Evolutionary conservation across 2,888 invertebrate species (phyloP).

Genomic region (Zygothrica quintamaculata): DNA sequence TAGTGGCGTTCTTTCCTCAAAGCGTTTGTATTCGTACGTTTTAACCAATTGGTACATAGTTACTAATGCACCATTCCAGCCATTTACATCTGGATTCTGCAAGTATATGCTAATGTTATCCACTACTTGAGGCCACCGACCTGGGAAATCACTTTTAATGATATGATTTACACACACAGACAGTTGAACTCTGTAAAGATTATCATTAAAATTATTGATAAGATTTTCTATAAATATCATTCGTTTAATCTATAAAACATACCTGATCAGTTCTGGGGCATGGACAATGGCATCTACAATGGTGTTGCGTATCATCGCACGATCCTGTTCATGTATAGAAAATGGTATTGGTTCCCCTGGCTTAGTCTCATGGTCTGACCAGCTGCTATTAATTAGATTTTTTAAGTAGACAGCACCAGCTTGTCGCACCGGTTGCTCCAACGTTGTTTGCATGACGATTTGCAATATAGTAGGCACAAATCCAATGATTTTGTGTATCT

Average conservation of each 20-base stretch:
- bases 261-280: slow-evolving; percentile 94
- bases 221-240: not conserved
- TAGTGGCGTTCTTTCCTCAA: slow-evolving; percentile 94
- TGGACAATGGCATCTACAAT: slow-evolving; percentile 98
- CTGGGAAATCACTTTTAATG: slow-evolving; percentile 97
- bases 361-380: slow-evolving; percentile 93
- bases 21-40: slow-evolving; percentile 95
- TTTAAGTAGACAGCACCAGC: slow-evolving; percentile 98
- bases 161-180: slow-evolving; percentile 96
- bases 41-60: slow-evolving; percentile 97
- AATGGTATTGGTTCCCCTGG: slow-evolving; percentile 91
- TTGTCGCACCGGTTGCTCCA: slow-evolving; percentile 96
- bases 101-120: slow-evolving; percentile 97
- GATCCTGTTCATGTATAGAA: slow-evolving; percentile 97
- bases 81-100: slow-evolving; percentile 93
- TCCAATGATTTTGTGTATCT: slow-evolving; percentile 97
- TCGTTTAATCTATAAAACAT: slow-evolving; percentile 5
- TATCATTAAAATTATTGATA: slow-evolving; percentile 24
- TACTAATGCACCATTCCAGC: slow-evolving; percentile 96
- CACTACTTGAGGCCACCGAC: slow-evolving; percentile 96
- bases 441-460: slow-evolving; percentile 95
- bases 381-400: slow-evolving; percentile 94
- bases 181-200: slow-evolving; percentile 90
- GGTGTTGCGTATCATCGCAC: slow-evolving; percentile 94
- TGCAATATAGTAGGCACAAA: slow-evolving; percentile 97